Evolutionary conservation across 2,797 vertebrate species (phyloP), one percentile per base, ranked within the genome.

Genomic region (Scomberomorus guttatus): DNA sequence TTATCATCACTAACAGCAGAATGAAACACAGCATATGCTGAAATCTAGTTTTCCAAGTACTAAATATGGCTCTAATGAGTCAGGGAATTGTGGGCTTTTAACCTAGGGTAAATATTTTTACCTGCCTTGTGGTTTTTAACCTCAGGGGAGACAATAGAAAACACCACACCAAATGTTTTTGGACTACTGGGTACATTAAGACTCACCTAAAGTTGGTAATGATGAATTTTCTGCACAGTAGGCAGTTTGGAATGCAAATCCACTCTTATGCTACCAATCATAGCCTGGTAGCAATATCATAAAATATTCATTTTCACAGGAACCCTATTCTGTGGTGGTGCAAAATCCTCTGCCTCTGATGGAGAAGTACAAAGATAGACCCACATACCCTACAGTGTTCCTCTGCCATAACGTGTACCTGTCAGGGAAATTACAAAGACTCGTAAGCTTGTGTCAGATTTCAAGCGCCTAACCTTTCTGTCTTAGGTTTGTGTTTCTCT

Each of bases 221-320:
- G 84, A 88, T 86, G 34, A 56, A 42, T 84, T 82, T 87, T 92
- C 91, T 94, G 94, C 93, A 93, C 87, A 91, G 87, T 68, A 84
- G 77, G 91, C 92, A 94, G 89, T 93, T 94, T 92, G 79, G 83
- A 93, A 95, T 94, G 93, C 93, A 93, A 93, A 95, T 93, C 82
- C 79, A 69, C 88, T 89, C 82, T 75, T 88, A 89, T 82, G 79
- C 88, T 91, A 91, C 90, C 91, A 90, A 93, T 92, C 91, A 87
- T 87, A 92, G 90, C 89, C 92, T 94, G 89, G 86, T 92, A 93
- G 93, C 87, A 89, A 88, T 89, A 88, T 93, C 90, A 94, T 95
- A 81, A 94, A 95, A 95, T 94, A 95, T 95, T 94, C 81, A 93
- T 94, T 92, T 92, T 87, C 83, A 92, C 90, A 93, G 91, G 90